Conservation (phyloP, 2,113 vertebrate species). For the Nanorana parkeri region DNA sequence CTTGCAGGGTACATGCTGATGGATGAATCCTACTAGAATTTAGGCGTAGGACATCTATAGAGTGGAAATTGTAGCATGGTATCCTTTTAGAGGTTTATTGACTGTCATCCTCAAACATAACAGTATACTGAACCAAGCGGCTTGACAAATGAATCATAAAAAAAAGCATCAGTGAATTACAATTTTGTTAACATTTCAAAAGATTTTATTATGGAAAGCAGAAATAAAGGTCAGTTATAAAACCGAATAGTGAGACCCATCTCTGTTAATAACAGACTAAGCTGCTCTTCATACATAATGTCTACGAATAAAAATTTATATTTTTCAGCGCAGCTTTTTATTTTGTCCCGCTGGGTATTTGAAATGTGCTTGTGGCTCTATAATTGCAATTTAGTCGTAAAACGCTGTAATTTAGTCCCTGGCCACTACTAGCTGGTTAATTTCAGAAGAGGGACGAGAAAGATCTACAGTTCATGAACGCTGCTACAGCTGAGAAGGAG, state of each 20-base stretch:
- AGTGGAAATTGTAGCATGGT: not conserved
- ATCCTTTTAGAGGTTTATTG: conserved; percentile 4
- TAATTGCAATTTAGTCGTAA: conserved; percentile 70
- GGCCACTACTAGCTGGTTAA: conserved; percentile 66
- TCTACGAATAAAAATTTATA: conserved; percentile 67
- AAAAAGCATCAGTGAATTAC: conserved; percentile 65
- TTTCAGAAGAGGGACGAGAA: conserved; percentile 61
- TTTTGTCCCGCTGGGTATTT: conserved; percentile 68
- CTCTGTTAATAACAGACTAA: conserved; percentile 61
- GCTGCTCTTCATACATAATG: conserved; percentile 62
- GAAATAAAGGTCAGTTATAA: conserved; percentile 70
- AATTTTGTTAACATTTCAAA: conserved; percentile 67
- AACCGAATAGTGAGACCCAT: conserved; percentile 62
- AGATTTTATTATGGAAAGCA: conserved; percentile 65
- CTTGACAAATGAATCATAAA: conserved; percentile 68
- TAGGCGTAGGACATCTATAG: not conserved
- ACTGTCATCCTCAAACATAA: conserved; percentile 69
- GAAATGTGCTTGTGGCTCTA: conserved; percentile 70
- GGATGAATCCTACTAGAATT: not conserved
- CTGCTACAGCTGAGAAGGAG: conserved; percentile 43
- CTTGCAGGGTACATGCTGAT: not conserved
- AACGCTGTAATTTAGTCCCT: conserved; percentile 67
- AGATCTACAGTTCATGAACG: conserved; percentile 59
- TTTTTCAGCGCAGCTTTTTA: conserved; percentile 66
- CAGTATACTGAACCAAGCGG: conserved; percentile 61